Evolutionary conservation across 2,113 vertebrate genomes (phyloP).

Genomic region (Oryctolagus cuniculus): DNA sequence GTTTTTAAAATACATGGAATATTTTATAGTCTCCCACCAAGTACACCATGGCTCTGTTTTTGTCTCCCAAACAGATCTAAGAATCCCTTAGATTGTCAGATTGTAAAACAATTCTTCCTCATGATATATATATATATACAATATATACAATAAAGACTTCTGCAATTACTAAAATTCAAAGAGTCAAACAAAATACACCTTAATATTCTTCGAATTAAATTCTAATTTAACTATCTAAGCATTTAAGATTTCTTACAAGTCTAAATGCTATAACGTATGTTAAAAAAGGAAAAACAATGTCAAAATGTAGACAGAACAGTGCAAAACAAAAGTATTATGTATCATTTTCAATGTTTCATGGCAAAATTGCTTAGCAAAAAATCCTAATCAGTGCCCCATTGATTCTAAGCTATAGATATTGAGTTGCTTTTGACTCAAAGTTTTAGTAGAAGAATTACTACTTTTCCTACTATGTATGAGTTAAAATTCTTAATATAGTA

Average conservation of each 20-base stretch:
- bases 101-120: not conserved
- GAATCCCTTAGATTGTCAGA: not conserved
- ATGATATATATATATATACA: no score
- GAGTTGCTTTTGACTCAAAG: not conserved
- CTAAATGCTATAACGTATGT: not conserved
- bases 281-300: not conserved
- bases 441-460: not conserved
- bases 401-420: not conserved
- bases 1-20: slow-evolving; percentile 38
- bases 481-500: slow-evolving; percentile 13
- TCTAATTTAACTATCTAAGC: not conserved
- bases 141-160: not conserved
- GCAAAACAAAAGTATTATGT: slow-evolving; percentile 1
- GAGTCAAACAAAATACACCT: not conserved
- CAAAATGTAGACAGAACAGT: not conserved
- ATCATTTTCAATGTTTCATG: not conserved
- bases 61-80: not conserved
- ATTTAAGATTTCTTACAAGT: not conserved
- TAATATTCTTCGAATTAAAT: not conserved
- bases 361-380: slow-evolving; percentile 55
- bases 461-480: not conserved
- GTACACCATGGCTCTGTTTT: not conserved
- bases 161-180: not conserved
- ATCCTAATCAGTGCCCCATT: not conserved
- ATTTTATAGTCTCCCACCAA: not conserved